Evolutionary conservation across 2,888 invertebrate genomes (phyloP).

Genomic region (Anagyrus pseudococci): DNA sequence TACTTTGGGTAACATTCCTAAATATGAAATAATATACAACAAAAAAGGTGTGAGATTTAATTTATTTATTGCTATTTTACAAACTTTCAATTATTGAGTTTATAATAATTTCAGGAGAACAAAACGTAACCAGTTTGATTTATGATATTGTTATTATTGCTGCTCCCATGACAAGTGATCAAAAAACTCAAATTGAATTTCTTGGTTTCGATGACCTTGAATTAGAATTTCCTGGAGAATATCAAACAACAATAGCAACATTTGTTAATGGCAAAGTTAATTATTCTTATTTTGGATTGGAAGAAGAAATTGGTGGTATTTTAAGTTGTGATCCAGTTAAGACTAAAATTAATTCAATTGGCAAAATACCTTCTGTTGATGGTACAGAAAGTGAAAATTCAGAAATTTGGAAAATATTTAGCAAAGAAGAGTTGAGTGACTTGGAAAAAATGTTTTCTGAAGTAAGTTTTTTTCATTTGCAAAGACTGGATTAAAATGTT

Average conservation of each 20-base stretch:
- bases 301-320: constrained; percentile 57
- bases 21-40: constrained; percentile 51
- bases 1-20: constrained; percentile 27
- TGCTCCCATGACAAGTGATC: constrained; percentile 64
- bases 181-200: constrained; percentile 61
- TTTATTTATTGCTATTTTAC: background rate
- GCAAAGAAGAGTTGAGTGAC: constrained; percentile 61
- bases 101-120: constrained; percentile 43
- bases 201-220: constrained; percentile 56
- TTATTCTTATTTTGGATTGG: constrained; percentile 59
- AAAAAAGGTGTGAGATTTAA: constrained; percentile 42
- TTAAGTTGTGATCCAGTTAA: constrained; percentile 61
- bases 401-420: constrained; percentile 69
- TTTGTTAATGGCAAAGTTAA: constrained; percentile 66
- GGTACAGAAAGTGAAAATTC: constrained; percentile 41
- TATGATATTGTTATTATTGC: constrained; percentile 70
- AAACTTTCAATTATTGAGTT: constrained; percentile 3
- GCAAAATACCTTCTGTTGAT: constrained; percentile 56
- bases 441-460: constrained; percentile 63
- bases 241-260: constrained; percentile 66
- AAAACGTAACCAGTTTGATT: constrained; percentile 40
- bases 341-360: constrained; percentile 63
- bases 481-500: background rate
- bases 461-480: constrained; percentile 40
- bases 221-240: constrained; percentile 58